Evolutionary conservation across 2,888 invertebrate species (phyloP).

Genomic region (Muscina levida): DNA sequence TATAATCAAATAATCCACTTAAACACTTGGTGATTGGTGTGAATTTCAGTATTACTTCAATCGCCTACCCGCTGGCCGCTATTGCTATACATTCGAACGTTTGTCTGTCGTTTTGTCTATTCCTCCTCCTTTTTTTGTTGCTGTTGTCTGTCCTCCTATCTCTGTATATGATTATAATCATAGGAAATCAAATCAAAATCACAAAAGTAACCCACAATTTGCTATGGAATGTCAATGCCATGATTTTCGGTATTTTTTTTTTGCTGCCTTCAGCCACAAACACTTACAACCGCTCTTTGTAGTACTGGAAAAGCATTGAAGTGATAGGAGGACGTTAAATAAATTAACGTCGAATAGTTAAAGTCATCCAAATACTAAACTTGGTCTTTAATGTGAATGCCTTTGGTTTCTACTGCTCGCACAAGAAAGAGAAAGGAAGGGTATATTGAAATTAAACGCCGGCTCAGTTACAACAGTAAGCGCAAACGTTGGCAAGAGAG

Average conservation of each 20-base stretch:
- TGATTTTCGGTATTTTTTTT: conserved; percentile 19
- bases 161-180: conserved; percentile 37
- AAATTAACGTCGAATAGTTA: conserved; percentile 44
- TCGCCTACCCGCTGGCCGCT: conserved; percentile 4
- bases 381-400: conserved; percentile 29
- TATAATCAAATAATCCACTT: conserved; percentile 41
- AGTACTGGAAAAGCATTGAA: background rate
- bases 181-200: conserved; percentile 54
- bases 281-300: too few relatives aligned
- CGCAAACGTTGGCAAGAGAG: conserved; percentile 7
- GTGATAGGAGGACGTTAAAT: conserved; percentile 32
- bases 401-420: background rate
- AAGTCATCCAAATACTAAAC: conserved; percentile 22
- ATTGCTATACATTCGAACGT: background rate
- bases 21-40: conserved; percentile 47
- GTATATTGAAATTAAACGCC: conserved; percentile 24
- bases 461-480: conserved; percentile 17
- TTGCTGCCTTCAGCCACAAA: background rate
- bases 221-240: conserved; percentile 42
- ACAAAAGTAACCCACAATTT: conserved; percentile 48
- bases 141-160: background rate
- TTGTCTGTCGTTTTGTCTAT: background rate
- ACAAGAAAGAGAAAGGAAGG: conserved; percentile 9
- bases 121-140: background rate
- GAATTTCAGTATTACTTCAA: conserved; percentile 19